Evolutionary conservation across 2,113 vertebrate species (phyloP), one percentile per base, ranked within the genome.

Genomic region (Oreochromis tanganicae): DNA sequence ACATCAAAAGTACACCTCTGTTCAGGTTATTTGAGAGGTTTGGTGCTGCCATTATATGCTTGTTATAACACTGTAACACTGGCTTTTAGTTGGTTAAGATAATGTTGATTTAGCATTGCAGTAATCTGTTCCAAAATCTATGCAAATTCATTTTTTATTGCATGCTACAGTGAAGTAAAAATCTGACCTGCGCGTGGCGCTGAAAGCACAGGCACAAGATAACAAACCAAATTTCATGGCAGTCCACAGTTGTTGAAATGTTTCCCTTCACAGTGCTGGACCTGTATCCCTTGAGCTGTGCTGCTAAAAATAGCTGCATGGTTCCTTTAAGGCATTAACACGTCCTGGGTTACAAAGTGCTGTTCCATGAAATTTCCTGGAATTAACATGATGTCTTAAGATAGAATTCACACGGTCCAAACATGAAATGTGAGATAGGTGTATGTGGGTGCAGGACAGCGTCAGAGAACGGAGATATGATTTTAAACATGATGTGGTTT

Each of bases 331-430:
- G 50, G 80, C 34, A 68, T 92, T 84, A 91, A 84, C 86, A 9
- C 57, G 24, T 21, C 83, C 83, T 54, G 19, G 16, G 59, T 91
- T 87, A 66, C 87, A 88, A 59, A 85, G 87, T 59, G 75, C 73
- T 43, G 52, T 32, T 82, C 56, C 75, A 81, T 56, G 61, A 83
- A 83, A 75, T 86, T 82, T 92, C 92, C 85, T 71, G 83, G 85
- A 92, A 71, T 90, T 82, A 84, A 85, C 80, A 0, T 71, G 84
- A 90, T 55, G 84, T 78, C 83, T 83, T 81, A 86, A 91, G 71
- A 91, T 90, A 89, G 90, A 85, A 66, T 50, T 27, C 48, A 83
- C 61, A 52, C 5, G 21, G 85, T 79, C 59, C 66, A 29, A 38
- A 71, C 11, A 6, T 21, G 84, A 89, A 83, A 92, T 27, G 48